A percentile compares a stretch with the other conserved stretches of the same genome.
Evolutionary conservation across 2,888 invertebrate genomes (phyloP).

Genomic region (Mamestra brassicae): DNA sequence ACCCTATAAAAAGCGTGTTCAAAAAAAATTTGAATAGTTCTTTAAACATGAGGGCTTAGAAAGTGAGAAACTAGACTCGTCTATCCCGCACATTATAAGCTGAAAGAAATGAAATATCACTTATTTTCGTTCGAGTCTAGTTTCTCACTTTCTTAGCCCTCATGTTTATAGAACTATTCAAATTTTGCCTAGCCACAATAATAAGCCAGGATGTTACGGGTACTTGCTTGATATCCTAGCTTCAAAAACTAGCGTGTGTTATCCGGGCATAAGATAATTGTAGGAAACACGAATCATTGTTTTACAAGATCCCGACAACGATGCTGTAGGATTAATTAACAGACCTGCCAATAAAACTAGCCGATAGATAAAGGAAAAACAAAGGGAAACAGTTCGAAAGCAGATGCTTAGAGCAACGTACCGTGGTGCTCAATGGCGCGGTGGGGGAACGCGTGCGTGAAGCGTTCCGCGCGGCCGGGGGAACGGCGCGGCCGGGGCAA

Average conservation of each 20-base stretch:
- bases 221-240: background rate
- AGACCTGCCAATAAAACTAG: constrained; percentile 44
- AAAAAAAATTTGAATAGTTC: background rate
- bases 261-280: background rate
- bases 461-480: constrained; percentile 11
- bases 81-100: background rate
- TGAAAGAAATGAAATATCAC: background rate
- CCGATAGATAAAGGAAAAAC: constrained; percentile 32
- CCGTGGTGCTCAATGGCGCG: constrained; percentile 36
- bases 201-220: background rate
- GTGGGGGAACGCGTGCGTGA: constrained; percentile 39
- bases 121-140: background rate
- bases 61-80: background rate
- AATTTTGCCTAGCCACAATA: background rate
- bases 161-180: background rate
- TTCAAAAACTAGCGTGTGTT: background rate
- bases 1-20: background rate
- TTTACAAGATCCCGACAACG: constrained; percentile 2
- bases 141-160: background rate
- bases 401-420: constrained; percentile 36
- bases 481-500: constrained; percentile 14
- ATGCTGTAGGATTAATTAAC: constrained; percentile 25
- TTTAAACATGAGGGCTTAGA: too few relatives aligned
- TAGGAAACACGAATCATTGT: constrained; percentile 4
- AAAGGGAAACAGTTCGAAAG: constrained; percentile 26